Percentiles rank a stretch among this genome's conserved stretches.
Evolutionary conservation across 1,140 invertebrate genomes (phyloP).

Genomic region (Euwallacea fornicatus): DNA sequence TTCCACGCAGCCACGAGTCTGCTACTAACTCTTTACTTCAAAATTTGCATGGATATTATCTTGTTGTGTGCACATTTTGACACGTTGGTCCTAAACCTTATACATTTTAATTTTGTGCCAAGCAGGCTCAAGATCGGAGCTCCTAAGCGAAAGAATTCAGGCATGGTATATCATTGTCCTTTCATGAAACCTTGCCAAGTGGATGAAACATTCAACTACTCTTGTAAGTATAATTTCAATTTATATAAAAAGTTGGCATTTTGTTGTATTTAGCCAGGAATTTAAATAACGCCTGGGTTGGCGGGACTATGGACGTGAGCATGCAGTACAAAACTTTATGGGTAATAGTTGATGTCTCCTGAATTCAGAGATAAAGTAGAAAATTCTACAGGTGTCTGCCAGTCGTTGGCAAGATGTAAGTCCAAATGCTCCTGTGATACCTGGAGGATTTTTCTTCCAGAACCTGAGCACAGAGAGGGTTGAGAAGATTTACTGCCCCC

Average conservation of each 20-base stretch:
- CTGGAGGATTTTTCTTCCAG: constrained; percentile 2
- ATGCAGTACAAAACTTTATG: constrained; percentile 29
- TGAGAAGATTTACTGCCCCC: background rate
- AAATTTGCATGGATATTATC: background rate
- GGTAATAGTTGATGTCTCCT: constrained; percentile 17
- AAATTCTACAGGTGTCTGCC: background rate
- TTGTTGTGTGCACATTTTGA: background rate
- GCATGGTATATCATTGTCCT: constrained; percentile 24
- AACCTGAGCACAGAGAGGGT: background rate
- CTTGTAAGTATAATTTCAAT: constrained; percentile 7
- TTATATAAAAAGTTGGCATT: constrained; percentile 1
- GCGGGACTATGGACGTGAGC: constrained; percentile 45
- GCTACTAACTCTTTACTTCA: background rate
- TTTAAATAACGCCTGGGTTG: constrained; percentile 40
- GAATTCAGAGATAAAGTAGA: background rate
- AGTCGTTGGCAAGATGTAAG: background rate
- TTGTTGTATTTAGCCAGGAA: background rate
- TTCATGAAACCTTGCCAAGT: constrained; percentile 8
- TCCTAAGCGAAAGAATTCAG: constrained; percentile 8
- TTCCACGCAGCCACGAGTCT: no score
- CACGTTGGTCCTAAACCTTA: background rate
- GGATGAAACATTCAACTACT: constrained; percentile 5
- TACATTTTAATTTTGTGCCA: background rate
- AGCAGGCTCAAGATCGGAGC: constrained; percentile 25
- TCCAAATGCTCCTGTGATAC: background rate